Base-by-base conservation (phyloP, 2,888 invertebrate species). In the Drosophila pullipes region DNA sequence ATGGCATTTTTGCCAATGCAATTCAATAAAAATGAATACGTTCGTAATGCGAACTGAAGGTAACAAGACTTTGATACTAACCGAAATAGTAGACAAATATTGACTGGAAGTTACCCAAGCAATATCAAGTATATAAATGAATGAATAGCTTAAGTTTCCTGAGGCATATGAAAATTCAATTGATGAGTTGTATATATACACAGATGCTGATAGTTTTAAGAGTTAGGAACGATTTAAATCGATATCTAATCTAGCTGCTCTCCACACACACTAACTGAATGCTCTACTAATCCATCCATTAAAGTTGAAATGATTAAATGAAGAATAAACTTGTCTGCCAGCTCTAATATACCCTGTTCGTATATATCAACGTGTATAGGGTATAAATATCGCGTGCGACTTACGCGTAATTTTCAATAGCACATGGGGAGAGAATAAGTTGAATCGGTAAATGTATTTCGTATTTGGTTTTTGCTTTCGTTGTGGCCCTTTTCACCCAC, bases 1-100 rank as follows among this genome's bases (percentile, higher is more conserved):
- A 81, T 80, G 69, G 64, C 66, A 39, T 57, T 57, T 69, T 78
- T 79, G 62, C 44, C 61, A 77, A 71, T 80, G 84, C 78, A 76
- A 82, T 82, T 82, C 81, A 89, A 85, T 89, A 73, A 82, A 76
- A 82, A 52, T 62, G 64, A 58, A 76, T 72, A 64, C 33, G 63
- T 68, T 50, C 39, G 59, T n/a, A 70, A 62, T 61, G 62, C 71
- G 50, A 35, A 54, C 1, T 30, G 50, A 86, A 87, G 85, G 85
- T 87, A 71, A 61, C 65, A 61, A 66, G 81, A 71, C 64, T 71
- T 74, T 31, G 22, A 53, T 57, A 31, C 16, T 28, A 25, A n/a
- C 0, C 13, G 18, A 11, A 6, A 33, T 18, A 5, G 11, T 4
- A 25, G 3, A 16, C 10, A 7, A n/a, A 37, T 37, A 18, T 30